Evolutionary conservation across 2,113 vertebrate species (phyloP), one percentile per base, ranked within the genome.

Genomic region (Zapus hudsonius): DNA sequence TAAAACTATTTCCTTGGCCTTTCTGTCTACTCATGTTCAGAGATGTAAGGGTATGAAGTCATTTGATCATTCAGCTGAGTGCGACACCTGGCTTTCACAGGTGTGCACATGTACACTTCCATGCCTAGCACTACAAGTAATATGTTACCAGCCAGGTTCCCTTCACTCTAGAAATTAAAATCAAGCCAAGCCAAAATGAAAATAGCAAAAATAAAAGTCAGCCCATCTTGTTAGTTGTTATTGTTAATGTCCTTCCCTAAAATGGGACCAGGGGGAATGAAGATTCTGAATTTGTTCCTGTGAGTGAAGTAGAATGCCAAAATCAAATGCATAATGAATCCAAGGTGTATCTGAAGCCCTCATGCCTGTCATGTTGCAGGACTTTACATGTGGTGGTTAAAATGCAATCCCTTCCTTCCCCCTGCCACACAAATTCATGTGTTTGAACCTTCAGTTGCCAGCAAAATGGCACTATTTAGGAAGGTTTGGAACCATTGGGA

Each of bases 1-100:
- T 57, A 69, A 83, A 75, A 80, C 74, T 2, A 36, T 75, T 84
- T 78, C 19, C 29, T 67, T 84, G 40, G 44, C 52, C 27, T 38
- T 84, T 92, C 82, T 92, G 25, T 88, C 20, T 81, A 64, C 19
- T 91, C 33, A 73, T 2, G 40, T 31, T 84, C 73, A 74, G 31
- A 93, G 66, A n/a, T n/a, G 6, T 20, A 92, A 67, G 31, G 25
- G 23, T 63, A 13, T n/a, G 25, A 81, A 64, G 36, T 78, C 57
- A 38, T 40, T 38, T 69, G 61, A 8, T 31, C 19, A 83, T 3
- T 75, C 16, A 40, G 23, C 25, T 81, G 40, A 67, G 55, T 73
- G 31, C 47, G 44, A 33, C 12, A 59, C 27, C 38, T 33, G 25
- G 25, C 7, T 80, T 76, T 47, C 20, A 81, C 2, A 6, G 13